Evolutionary conservation across 2,888 invertebrate genomes (phyloP).

Genomic region (Agrochola macilenta): DNA sequence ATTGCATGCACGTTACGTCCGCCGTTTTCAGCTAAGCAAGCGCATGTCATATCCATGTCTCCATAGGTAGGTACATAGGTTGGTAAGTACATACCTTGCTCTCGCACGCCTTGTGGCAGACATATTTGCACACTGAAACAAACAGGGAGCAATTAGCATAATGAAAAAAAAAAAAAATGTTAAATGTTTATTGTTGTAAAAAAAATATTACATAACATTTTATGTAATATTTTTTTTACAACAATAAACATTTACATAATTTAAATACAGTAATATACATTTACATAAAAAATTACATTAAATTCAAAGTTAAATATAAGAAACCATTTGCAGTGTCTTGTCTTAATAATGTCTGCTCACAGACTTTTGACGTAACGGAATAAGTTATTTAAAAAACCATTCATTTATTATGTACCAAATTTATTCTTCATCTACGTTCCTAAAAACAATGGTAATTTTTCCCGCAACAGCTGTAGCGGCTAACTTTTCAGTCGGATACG

Average conservation of each 20-base stretch:
- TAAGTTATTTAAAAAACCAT: slow-evolving; percentile 2
- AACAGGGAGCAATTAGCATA: slow-evolving; percentile 70
- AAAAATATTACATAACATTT: slow-evolving; percentile 31
- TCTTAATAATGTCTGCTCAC: slow-evolving; percentile 8
- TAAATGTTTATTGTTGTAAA: not conserved
- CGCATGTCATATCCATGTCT: slow-evolving; percentile 24
- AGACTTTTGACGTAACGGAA: slow-evolving; percentile 3
- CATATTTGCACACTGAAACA: slow-evolving; percentile 95
- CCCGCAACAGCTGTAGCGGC: not conserved
- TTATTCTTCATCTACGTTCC: slow-evolving; percentile 14
- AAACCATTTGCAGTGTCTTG: slow-evolving; percentile 15
- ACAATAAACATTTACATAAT: not conserved
- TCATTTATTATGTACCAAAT: not conserved
- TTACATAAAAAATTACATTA: slow-evolving; percentile 15
- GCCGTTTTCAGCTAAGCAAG: slow-evolving; percentile 47
- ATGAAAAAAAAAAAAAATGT: no score
- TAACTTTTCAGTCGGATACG: not conserved
- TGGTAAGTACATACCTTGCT: slow-evolving; percentile 92
- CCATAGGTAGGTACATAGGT: slow-evolving; percentile 1
- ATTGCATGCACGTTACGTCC: slow-evolving; percentile 61
- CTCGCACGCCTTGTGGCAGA: slow-evolving; percentile 94
- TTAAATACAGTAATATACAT: not conserved
- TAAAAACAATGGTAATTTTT: slow-evolving; percentile 10
- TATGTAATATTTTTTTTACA: slow-evolving; percentile 14
- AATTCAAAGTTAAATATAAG: slow-evolving; percentile 24